Percentiles rank a stretch among this genome's conserved stretches.
Evolutionary conservation across 1,140 invertebrate genomes (phyloP).

Genomic region (Ylistrum balloti): DNA sequence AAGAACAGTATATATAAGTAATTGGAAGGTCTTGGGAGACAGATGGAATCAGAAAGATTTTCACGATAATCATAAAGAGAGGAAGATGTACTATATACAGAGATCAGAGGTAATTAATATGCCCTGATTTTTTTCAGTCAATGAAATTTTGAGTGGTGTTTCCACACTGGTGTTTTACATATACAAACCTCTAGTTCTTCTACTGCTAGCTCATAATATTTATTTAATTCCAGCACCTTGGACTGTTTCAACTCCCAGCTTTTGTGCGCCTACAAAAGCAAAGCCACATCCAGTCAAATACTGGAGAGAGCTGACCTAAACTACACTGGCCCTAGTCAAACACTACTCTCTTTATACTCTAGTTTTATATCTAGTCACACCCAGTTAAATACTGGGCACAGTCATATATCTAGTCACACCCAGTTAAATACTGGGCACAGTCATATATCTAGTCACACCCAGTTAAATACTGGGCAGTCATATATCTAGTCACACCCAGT

Average conservation of each 20-base stretch:
- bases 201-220: conserved; percentile 80
- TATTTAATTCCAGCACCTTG: conserved; percentile 89
- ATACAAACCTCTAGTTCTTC: conserved; percentile 75
- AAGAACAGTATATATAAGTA: not conserved
- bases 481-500: no score
- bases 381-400: conserved; percentile 43
- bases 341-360: no score
- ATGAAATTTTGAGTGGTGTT: not conserved
- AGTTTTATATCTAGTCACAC: no score
- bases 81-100: not conserved
- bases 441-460: conserved; percentile 64
- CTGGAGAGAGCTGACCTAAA: conserved; percentile 40
- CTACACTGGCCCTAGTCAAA: no score
- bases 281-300: conserved; percentile 67
- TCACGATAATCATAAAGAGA: not conserved
- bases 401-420: not conserved
- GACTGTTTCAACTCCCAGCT: conserved; percentile 89
- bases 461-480: conserved; percentile 45
- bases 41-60: not conserved
- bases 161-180: not conserved
- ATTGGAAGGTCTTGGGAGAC: not conserved
- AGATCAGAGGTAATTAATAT: not conserved
- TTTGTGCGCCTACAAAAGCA: conserved; percentile 87
- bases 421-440: not conserved
- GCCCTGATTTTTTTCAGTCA: not conserved